Evolutionary conservation across 2,797 vertebrate genomes (phyloP), one percentile per base, ranked within the genome.

Genomic region (Characodon lateralis): DNA sequence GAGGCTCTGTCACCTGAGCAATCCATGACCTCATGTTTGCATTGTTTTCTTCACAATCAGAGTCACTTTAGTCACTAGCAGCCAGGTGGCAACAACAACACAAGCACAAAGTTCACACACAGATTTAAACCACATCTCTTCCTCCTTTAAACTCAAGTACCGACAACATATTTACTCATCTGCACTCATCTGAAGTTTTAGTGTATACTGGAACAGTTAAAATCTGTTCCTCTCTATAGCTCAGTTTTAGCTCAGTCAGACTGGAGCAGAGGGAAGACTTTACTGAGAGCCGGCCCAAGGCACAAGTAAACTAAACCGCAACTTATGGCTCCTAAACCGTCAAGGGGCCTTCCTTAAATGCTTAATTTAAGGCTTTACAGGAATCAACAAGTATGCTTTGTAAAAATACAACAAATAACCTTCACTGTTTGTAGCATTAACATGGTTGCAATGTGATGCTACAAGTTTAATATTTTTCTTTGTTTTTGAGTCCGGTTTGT

Each of bases 111-210:
- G 88, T 78, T 89, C 80, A 86, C 53, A 5, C 56, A 48, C 61
- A 6, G 71, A 85, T 78, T 90, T 70, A 90, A 88, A 91, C 90
- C 87, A 86, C 78, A 83, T 22, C 71, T 78, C 72, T 74, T 74
- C 74, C 66, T 46, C n/a, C 31, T 58, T 43, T 71, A 46, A 31
- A 81, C 55, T 48, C 53, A 28, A 41, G 0, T 55, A 58, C 71
- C 43, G 22, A 6, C 12, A 74, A 50, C 46, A 48, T 16, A 39
- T 80, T 66, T 73, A 51, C 43, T 72, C 0, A 46, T 46, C 66
- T n/a, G 22, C 41, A 48, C 41, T 69, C 41, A 24, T 26, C 41
- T 69, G 16, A 69, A 48, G 41, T 69, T 5, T 8, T 55, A 55
- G 5, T 6, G 51, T 3, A 20, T 18, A 2, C 39, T 43, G 39